Conservation (phyloP, 2,888 invertebrate genomes). For the Neocrepidodera transversa region DNA sequence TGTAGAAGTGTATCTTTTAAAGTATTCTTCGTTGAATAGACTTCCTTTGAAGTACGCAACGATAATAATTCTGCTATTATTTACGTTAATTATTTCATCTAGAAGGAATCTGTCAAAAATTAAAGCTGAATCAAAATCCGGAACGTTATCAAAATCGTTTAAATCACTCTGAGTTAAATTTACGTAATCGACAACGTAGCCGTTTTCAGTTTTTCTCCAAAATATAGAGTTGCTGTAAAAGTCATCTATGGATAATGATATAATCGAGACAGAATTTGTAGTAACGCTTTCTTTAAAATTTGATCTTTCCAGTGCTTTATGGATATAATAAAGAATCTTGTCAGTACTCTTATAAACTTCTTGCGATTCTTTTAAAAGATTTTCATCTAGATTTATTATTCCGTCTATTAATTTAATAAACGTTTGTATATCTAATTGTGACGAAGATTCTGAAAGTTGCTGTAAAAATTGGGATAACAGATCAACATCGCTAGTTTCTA, state of each 20-base stretch:
- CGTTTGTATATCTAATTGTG: constrained; percentile 15
- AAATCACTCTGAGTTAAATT: constrained; percentile 4
- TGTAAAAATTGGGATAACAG: background rate
- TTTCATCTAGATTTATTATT: constrained; percentile 35
- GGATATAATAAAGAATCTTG: constrained; percentile 42
- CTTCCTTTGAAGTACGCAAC: constrained; percentile 9
- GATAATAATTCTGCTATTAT: constrained; percentile 13
- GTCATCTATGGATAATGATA: constrained; percentile 14
- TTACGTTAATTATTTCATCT: background rate
- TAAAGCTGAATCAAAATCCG: constrained; percentile 11
- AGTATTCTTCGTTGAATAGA: constrained; percentile 14
- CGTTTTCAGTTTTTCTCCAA: constrained; percentile 3
- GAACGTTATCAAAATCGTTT: background rate
- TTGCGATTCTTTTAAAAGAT: constrained; percentile 40
- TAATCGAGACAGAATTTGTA: constrained; percentile 27
- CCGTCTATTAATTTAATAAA: constrained; percentile 33
- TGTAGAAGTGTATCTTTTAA: background rate
- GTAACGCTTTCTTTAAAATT: constrained; percentile 18
- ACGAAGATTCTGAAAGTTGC: background rate
- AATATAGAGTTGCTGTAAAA: constrained; percentile 12
- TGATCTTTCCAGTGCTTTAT: constrained; percentile 37
- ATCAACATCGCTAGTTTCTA: background rate
- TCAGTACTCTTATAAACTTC: constrained; percentile 43
- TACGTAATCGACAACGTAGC: background rate
- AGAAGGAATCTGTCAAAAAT: constrained; percentile 10